A percentile compares a stretch with the other conserved stretches of the same genome.
Evolutionary conservation across 2,113 vertebrate species (phyloP).

Genomic region (Hirundichthys speculiger): DNA sequence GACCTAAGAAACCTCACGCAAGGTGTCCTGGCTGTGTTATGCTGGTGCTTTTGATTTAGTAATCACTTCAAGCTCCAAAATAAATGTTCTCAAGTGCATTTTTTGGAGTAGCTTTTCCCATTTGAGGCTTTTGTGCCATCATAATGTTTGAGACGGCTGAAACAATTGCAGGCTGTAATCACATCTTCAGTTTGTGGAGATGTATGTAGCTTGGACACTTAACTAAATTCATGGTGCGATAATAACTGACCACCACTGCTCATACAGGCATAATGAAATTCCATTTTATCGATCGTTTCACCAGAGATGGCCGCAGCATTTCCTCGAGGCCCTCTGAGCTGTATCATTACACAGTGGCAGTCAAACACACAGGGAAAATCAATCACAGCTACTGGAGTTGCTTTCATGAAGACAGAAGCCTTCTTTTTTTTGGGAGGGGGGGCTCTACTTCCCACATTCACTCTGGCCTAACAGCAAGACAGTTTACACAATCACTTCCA

Average conservation of each 20-base stretch:
- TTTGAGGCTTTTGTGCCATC: too few relatives aligned
- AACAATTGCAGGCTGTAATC: neutral
- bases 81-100: too few relatives aligned
- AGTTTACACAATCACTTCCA: conserved; percentile 75
- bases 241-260: conserved; percentile 22
- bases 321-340: conserved; percentile 23
- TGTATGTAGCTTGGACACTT: conserved; percentile 3
- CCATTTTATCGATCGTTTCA: conserved; percentile 32
- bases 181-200: neutral
- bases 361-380: conserved; percentile 37
- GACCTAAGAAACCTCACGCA: too few relatives aligned
- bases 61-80: too few relatives aligned
- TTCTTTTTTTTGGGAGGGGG: conserved; percentile 54
- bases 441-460: conserved; percentile 62
- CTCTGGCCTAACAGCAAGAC: conserved; percentile 56
- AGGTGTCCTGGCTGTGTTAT: too few relatives aligned
- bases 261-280: conserved; percentile 39
- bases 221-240: conserved; percentile 8
- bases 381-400: conserved; percentile 45
- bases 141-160: neutral
- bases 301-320: conserved; percentile 25
- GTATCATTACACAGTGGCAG: conserved; percentile 31
- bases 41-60: too few relatives aligned
- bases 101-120: too few relatives aligned
- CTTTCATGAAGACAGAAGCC: conserved; percentile 57